Base-by-base conservation (phyloP, 2,797 vertebrate genomes). In the Hybognathus amarus region DNA sequence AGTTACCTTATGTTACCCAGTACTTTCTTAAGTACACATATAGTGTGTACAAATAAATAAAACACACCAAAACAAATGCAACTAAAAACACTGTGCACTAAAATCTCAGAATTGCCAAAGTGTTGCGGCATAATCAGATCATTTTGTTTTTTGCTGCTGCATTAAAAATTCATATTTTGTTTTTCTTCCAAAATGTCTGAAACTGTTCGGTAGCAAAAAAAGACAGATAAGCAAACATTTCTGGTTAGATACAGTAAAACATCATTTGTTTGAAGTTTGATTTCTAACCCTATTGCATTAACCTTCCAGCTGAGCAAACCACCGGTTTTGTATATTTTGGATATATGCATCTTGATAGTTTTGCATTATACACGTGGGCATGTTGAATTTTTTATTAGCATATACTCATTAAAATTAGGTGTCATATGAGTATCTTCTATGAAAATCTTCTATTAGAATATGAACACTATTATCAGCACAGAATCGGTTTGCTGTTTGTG, bases 331-430 rank as follows among this genome's bases (percentile, higher is more conserved):
- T 13, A 73, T 63, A 73, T 73, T 82, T 30, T 74, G n/a, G 30
- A 63, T 73, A 64, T 50, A 64, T 50, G 40, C 70, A 80, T 70
- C 67, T 59, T 59, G 78, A 33, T 73, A 47, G 50, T 33, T 81
- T 52, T 81, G 40, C 42, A 63, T 81, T 67, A 50, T 63, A 81
- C 40, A n/a, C 10, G 20, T 74, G 9, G 50, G 80, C 69, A 82
- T 82, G 80, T 33, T 66, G 64, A 38, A 52, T 38, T 38, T 74
- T 64, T 38, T 17, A 82, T 52, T 82, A 4, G 42, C 50, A 74
- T 52, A 27, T 64, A 64, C 79, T 81, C 54, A 27, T 56, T 70
- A 17, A 70, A 70, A 70, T 40, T 11, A 45, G 36, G 13, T 80
- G 66, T 70, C 64, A 54, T 67, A 30, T 27, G 38, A 77, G 40